Percentiles rank a stretch among this genome's conserved stretches.
These are phyloP conservation scores for Triplophysa rosa DNA, from an alignment of 2,113 vertebrate genomes.

Conservation along the genomic window DNA sequence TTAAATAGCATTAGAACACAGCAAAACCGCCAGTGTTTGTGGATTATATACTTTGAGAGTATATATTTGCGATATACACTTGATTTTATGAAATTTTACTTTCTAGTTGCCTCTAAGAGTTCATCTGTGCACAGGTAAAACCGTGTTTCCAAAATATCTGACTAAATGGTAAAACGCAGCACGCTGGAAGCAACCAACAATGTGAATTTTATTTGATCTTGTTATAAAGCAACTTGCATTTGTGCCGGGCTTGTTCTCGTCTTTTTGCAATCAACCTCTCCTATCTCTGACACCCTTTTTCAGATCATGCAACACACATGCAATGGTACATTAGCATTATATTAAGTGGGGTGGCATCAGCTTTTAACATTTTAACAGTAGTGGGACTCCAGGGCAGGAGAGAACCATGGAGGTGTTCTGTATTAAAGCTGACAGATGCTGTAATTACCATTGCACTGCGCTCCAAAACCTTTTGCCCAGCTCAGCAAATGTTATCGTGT, in stretches of 20 bases:
- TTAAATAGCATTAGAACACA: too few relatives aligned
- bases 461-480: constrained; percentile 34
- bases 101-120: background rate
- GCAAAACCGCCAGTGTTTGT: too few relatives aligned
- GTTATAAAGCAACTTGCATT: background rate
- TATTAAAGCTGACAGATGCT: constrained; percentile 36
- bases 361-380: background rate
- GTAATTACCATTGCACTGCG: constrained; percentile 39
- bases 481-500: constrained; percentile 37
- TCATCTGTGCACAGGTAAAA: background rate
- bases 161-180: background rate
- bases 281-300: background rate
- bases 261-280: background rate
- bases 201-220: background rate
- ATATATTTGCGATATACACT: too few relatives aligned
- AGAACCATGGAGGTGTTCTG: background rate
- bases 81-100: too few relatives aligned
- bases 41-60: too few relatives aligned
- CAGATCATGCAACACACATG: constrained; percentile 2
- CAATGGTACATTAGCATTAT: background rate
- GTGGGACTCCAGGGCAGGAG: background rate
- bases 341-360: background rate
- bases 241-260: background rate
- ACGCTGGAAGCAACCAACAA: background rate
- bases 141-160: background rate